phyloP scores from a whole-genome alignment of 2,113 vertebrate genomes.

The Serilophus lunatus region DNA sequence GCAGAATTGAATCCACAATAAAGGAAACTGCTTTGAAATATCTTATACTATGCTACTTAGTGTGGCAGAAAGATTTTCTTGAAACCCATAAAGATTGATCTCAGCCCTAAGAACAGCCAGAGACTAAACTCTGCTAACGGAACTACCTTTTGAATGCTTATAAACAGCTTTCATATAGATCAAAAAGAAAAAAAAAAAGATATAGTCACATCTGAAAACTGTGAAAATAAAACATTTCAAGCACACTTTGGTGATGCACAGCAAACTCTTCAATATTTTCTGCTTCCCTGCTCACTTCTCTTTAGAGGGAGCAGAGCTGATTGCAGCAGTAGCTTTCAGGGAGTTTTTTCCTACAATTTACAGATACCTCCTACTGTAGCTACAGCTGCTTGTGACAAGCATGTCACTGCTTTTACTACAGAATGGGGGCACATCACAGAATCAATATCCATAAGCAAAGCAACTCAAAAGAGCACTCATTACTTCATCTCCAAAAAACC shows the following conservation, averaged over 20 bases:
- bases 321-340: not conserved
- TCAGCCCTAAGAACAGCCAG: not conserved
- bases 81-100: accelerated
- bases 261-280: not conserved
- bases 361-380: not conserved
- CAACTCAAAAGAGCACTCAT: not conserved
- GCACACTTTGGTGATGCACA: not conserved
- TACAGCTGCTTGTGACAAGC: not conserved
- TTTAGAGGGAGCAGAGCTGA: not conserved
- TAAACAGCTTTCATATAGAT: not conserved
- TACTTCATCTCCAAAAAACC: not conserved
- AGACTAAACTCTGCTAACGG: not conserved
- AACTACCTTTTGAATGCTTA: not conserved
- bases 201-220: not conserved
- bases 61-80: not conserved
- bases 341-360: not conserved
- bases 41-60: not conserved
- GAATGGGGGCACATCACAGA: not conserved
- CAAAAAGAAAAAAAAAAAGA: not conserved
- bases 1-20: not conserved
- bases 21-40: not conserved
- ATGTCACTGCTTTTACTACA: not conserved
- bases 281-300: not conserved
- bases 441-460: not conserved
- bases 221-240: not conserved